A percentile compares a stretch with the other conserved stretches of the same genome.
These are phyloP conservation scores for Recurvirostra avosetta DNA, from an alignment of 2,113 vertebrate species.

Conservation along the genomic window DNA sequence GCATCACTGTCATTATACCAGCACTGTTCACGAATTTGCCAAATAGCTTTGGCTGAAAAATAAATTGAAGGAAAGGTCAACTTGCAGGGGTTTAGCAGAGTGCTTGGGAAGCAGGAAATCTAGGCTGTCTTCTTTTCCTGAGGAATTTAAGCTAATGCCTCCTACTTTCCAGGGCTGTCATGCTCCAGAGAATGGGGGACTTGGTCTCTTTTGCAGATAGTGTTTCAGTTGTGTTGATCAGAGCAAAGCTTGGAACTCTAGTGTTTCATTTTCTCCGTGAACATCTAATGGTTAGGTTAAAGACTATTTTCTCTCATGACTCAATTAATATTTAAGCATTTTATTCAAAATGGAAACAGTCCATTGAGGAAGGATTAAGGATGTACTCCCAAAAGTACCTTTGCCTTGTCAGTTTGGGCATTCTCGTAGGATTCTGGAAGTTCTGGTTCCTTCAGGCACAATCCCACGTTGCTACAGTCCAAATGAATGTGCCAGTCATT, in stretches of 20 bases:
- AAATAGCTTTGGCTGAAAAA: background rate
- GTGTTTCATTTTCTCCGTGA: background rate
- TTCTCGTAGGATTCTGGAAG: background rate
- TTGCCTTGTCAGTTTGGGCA: background rate
- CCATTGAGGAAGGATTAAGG: background rate
- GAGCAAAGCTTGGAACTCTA: background rate
- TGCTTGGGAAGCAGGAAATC: background rate
- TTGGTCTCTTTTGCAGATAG: background rate
- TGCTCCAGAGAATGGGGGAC: background rate
- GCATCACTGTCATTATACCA: background rate
- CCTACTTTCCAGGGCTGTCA: background rate
- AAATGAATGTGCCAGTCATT: background rate
- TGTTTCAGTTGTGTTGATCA: background rate
- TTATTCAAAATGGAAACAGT: background rate
- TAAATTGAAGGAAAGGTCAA: background rate
- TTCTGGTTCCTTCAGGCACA: background rate
- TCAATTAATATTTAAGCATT: background rate
- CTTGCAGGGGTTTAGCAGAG: background rate
- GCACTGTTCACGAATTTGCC: background rate
- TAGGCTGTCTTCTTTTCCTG: background rate
- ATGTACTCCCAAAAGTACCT: background rate
- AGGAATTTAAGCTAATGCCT: background rate
- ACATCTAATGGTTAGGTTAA: background rate
- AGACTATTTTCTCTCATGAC: background rate
- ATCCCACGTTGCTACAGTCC: background rate